Percentiles rank a stretch among this genome's conserved stretches.
Conservation (phyloP, 2,113 vertebrate genomes). For the Xenus cinereus region DNA sequence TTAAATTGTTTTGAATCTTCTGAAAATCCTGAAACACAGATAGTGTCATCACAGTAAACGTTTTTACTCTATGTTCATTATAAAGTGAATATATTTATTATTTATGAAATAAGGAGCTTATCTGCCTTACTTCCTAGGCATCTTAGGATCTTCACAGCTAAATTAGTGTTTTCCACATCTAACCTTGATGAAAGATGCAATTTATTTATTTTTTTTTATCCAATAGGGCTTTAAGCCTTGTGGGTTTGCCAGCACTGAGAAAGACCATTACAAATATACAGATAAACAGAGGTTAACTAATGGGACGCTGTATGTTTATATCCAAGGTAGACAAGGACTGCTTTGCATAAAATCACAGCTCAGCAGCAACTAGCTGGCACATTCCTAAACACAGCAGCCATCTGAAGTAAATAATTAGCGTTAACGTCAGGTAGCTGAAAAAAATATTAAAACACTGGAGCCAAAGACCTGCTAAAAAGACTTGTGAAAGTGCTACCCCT, state of each 20-base stretch:
- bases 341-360: not conserved
- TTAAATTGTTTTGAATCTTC: not conserved
- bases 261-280: not conserved
- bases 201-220: not conserved
- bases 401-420: not conserved
- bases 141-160: not conserved
- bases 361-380: not conserved
- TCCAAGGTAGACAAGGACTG: not conserved
- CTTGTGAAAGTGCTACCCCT: not conserved
- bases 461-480: not conserved
- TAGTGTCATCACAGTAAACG: not conserved
- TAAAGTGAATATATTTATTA: not conserved
- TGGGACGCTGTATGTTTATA: not conserved
- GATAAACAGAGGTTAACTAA: not conserved
- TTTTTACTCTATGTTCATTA: not conserved
- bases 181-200: not conserved
- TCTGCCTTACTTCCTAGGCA: not conserved
- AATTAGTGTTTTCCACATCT: not conserved
- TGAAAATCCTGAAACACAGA: not conserved
- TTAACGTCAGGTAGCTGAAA: rapidly evolving
- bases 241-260: not conserved
- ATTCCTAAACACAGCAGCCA: not conserved
- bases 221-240: not conserved
- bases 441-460: not conserved
- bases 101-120: not conserved